Percentiles rank a stretch among this genome's conserved stretches.
Conservation (phyloP, 2,113 vertebrate genomes). For the Gallinago media region DNA sequence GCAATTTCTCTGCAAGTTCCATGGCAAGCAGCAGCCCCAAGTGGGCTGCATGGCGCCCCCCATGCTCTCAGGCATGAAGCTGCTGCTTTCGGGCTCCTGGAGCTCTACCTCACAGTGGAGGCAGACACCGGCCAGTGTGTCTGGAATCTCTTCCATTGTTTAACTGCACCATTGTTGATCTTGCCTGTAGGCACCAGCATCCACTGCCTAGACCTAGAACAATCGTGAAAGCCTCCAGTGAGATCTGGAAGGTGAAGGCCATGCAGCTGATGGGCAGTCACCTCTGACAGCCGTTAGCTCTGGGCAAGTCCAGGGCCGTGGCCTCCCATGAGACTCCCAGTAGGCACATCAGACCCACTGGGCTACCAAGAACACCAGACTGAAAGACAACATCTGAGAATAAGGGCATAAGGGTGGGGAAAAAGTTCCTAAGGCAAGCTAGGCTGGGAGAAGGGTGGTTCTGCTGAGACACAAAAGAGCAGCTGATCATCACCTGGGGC, state of each 20-base stretch:
- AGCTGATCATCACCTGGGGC: neutral
- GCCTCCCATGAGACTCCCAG: neutral
- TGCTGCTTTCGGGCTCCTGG: neutral
- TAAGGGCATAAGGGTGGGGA: neutral
- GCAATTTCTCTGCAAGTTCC: neutral
- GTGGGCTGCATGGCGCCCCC: neutral
- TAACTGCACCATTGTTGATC: neutral
- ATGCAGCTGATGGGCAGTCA: no score
- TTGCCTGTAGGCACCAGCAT: neutral
- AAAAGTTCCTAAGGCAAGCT: neutral
- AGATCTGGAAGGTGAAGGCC: neutral
- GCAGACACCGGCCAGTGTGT: no score
- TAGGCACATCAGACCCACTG: neutral
- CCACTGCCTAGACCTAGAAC: neutral
- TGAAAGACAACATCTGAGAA: neutral
- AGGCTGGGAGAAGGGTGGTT: neutral
- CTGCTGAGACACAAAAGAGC: neutral
- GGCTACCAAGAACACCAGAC: neutral
- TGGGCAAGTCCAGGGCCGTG: neutral
- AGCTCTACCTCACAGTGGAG: neutral
- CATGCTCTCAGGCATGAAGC: neutral
- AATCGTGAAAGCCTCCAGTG: neutral
- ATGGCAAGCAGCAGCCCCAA: neutral
- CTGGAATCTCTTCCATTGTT: rapidly evolving
- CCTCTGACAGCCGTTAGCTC: neutral